Conservation (phyloP, 2,113 vertebrate species). For the Motacilla alba region DNA sequence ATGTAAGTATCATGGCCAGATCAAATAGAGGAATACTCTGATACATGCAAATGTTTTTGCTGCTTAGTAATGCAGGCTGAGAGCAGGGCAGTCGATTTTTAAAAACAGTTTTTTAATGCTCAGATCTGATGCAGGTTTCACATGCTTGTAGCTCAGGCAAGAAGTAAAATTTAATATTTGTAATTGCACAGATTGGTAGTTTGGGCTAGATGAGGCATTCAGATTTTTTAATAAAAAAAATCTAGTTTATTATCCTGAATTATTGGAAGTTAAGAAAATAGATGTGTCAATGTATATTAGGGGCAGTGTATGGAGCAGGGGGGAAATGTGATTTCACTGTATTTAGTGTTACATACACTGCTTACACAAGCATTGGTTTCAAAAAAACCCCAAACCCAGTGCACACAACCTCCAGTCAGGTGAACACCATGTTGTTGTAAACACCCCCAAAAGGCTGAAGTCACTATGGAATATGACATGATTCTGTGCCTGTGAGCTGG, state of each 20-base stretch:
- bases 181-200: not conserved
- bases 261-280: not conserved
- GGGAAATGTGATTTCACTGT: accelerated
- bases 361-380: not conserved
- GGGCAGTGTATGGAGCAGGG: accelerated
- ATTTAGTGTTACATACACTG: not conserved
- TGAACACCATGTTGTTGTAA: accelerated
- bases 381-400: not conserved
- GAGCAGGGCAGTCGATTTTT: not conserved
- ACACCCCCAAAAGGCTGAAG: not conserved
- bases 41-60: not conserved
- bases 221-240: not conserved
- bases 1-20: not conserved
- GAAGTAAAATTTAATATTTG: not conserved
- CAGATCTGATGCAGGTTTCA: not conserved
- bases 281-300: not conserved
- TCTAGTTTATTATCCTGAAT: not conserved
- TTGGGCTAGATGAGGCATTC: not conserved
- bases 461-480: accelerated
- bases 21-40: not conserved
- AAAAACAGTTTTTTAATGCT: not conserved
- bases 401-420: too few relatives aligned
- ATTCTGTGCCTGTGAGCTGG: not conserved
- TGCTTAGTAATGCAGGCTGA: not conserved
- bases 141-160: not conserved